Base-by-base conservation (phyloP, 2,113 vertebrate genomes). In the Tursiops truncatus region DNA sequence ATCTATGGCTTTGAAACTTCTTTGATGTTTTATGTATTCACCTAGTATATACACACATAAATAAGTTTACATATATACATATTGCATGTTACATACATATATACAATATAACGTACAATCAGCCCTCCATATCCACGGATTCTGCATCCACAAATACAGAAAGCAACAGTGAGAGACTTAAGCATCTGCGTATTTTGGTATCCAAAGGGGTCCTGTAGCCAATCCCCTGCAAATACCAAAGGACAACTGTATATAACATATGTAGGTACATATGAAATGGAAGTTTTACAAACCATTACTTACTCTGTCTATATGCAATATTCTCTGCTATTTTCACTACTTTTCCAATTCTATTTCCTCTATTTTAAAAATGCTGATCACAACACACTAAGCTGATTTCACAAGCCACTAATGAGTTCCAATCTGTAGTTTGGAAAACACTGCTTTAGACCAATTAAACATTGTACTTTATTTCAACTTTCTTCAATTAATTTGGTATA, bases 401-500 rank as follows among this genome's bases (percentile, higher is more conserved):
- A 96, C 53, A 89, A 91, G 47, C 74, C 63, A 80, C 76, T 94
- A 92, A 83, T 87, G 41, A 97, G 74, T 73, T 97, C 33, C 28
- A 89, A 81, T 95, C 90, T 88, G 15, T 44, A 91, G 70, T 73
- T 92, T 88, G 80, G 94, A 79, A 96, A 97, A 84, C 53, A 81
- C 20, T 85, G n/a, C 70, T 94, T 65, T 90, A 31, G 6, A 56
- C 80, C 91, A 96, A 85, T 97, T 97, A 97, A 96, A 81, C 67
- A 84, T 3, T n/a, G 53, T 96, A 76, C 65, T 91, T 92, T 68
- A 89, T 17, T 89, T 88, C 38, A 71, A 44, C 26, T 63, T 71
- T 79, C 87, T 97, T 92, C 86, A 50, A 84, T 90, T 96, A 95
- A 87, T 94, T 74, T 84, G 79, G 65, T 68, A 89, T 20, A 96